phyloP scores from a whole-genome alignment of 2,113 vertebrate genomes.

The Ceratotherium simum region DNA sequence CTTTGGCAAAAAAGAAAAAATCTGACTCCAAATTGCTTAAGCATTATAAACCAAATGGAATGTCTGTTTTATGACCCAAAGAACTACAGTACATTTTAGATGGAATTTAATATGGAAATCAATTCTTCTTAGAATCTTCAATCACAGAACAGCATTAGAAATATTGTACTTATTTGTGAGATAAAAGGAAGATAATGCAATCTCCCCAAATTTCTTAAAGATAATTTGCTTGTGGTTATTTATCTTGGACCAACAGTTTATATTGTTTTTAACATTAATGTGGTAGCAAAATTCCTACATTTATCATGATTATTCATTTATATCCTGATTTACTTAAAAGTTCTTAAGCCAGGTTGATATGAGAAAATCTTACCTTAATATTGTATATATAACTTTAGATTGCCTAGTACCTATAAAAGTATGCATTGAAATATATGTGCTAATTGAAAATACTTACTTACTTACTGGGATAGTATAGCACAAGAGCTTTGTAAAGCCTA shows the following conservation, averaged over 20 bases:
- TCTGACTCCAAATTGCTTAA: constrained; percentile 24
- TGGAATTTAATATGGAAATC: constrained; percentile 56
- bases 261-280: constrained; percentile 19
- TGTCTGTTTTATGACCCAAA: constrained; percentile 15
- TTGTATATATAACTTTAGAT: constrained; percentile 21
- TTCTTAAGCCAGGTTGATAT: background rate
- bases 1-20: background rate
- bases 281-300: background rate
- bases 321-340: constrained; percentile 11
- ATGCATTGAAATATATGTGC: background rate
- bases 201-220: constrained; percentile 28
- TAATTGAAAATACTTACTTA: background rate
- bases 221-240: background rate
- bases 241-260: constrained; percentile 34
- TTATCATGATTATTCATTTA: constrained; percentile 57
- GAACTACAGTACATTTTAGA: constrained; percentile 6
- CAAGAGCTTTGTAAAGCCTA: background rate
- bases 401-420: background rate
- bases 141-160: background rate
- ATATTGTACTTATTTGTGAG: constrained; percentile 26
- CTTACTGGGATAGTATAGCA: background rate
- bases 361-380: background rate
- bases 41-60: constrained; percentile 35
- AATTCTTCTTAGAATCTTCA: constrained; percentile 56
- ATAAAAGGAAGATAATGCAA: background rate